Conservation (phyloP, 2,113 vertebrate species). For the Chauna torquata region DNA sequence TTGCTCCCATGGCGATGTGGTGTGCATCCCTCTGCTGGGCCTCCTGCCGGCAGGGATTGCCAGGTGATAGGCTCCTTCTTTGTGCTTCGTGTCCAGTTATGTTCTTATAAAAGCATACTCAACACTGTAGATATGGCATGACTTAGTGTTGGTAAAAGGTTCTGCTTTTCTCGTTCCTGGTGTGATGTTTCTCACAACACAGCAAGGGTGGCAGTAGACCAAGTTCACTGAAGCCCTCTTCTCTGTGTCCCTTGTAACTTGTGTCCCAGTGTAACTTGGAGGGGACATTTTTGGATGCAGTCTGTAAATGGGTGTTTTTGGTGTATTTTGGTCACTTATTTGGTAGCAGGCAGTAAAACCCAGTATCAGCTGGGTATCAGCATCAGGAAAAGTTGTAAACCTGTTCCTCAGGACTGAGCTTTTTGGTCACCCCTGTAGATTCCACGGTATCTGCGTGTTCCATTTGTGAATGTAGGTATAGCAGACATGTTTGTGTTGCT, state of each 20-base stretch:
- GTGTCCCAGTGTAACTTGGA: not conserved
- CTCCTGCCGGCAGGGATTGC: not conserved
- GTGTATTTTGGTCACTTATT: not conserved
- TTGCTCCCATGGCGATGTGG: not conserved
- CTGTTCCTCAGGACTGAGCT: not conserved
- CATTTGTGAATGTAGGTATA: no score
- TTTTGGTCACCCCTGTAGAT: not conserved
- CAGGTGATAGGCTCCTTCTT: not conserved
- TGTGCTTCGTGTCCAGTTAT: not conserved
- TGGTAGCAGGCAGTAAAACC: not conserved
- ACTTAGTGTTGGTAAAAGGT: not conserved
- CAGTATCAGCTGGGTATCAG: not conserved
- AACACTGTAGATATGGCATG: fast-evolving
- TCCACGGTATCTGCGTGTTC: not conserved
- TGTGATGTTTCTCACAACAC: not conserved
- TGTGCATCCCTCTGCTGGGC: not conserved
- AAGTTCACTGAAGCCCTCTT: not conserved
- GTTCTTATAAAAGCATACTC: not conserved
- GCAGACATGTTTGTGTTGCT: no score
- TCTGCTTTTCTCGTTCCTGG: not conserved
- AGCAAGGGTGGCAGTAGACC: not conserved
- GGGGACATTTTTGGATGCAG: not conserved
- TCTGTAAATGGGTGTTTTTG: not conserved
- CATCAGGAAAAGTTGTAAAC: not conserved
- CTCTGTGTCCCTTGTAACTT: no score